Evolutionary conservation across 2,888 invertebrate genomes (phyloP), one percentile per base, ranked within the genome.

Genomic region (Pachliopta kotzebuea): DNA sequence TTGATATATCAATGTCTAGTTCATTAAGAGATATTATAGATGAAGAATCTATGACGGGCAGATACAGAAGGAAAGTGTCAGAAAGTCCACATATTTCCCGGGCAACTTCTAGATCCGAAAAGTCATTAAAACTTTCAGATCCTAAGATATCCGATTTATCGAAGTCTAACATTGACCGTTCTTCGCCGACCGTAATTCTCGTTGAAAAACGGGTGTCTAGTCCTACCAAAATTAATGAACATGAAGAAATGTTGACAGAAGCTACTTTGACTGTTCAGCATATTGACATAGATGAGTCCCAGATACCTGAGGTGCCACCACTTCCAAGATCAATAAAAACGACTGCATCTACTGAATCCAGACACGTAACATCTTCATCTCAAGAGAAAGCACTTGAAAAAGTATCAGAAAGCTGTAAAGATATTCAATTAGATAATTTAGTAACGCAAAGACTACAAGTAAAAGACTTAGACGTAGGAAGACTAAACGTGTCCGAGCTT

Each of bases 381-480:
- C 80, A 82, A 20, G 84, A 86, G 49, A 76, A 74, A 67, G 80
- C 85, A 57, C 78, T 89, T 52, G 86, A 90, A 72, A 85, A 81
- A 73, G 76, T 88, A 55, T 71, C 74, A 67, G 88, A 88, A 53
- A 68, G 80, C 68, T 74, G 73, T 68, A 82, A 85, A 79, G 88
- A 90, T 57, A 74, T 88, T 54, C 87, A 88, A 60, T 73, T 92
- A 68, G 91, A 92, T 73, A 92, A 86, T 74, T 79, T 91, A 68
- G 74, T 90, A 77, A 94, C 95, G 57, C 93, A 94, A 72, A 93
- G 94, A 71, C 86, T 96, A 49, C 95, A 95, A 78, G 94, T 97
- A 1, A 89, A 92, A 29, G 96, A 96, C 78, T 90, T 97, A 67
- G 96, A 96, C 76, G 96, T 97, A 0, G 96, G 96, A 63, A 93